A percentile compares a stretch with the other conserved stretches of the same genome.
Evolutionary conservation across 2,888 invertebrate species (phyloP).

Genomic region (Drosophila percnosoma): DNA sequence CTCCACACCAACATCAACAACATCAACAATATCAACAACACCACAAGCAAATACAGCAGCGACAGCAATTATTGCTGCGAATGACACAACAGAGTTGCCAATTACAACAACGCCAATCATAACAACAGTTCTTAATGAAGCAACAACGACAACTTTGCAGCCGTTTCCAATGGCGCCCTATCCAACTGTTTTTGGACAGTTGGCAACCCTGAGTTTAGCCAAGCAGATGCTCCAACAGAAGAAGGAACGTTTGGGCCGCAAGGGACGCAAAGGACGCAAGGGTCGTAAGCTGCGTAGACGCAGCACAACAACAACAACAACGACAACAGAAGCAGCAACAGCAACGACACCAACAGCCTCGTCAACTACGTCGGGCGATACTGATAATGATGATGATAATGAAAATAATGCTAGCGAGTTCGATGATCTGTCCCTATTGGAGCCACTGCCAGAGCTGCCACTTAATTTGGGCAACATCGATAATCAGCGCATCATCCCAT

Average conservation of each 20-base stretch:
- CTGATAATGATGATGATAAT: background rate
- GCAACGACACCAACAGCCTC: constrained; percentile 18
- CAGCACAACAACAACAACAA: constrained; percentile 31
- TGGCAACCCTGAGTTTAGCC: constrained; percentile 15
- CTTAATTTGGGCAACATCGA: constrained; percentile 60
- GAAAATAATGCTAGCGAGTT: constrained; percentile 1
- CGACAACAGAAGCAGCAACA: constrained; percentile 6
- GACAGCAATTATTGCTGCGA: constrained; percentile 9
- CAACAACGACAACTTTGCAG: constrained; percentile 33
- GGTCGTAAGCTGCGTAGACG: constrained; percentile 58
- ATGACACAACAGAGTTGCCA: background rate
- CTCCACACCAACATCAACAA: constrained; percentile 4
- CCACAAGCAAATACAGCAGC: background rate
- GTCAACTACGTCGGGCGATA: constrained; percentile 18
- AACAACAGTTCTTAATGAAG: background rate
- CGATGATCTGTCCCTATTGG: constrained; percentile 35
- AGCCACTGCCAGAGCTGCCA: constrained; percentile 60
- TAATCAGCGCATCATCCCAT: constrained; percentile 54
- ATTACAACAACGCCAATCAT: constrained; percentile 2
- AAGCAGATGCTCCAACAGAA: constrained; percentile 16
- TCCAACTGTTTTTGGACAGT: constrained; percentile 39
- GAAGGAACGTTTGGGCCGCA: constrained; percentile 42
- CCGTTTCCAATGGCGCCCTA: constrained; percentile 55
- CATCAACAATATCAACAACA: constrained; percentile 3
- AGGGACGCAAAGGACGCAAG: constrained; percentile 55